Percentiles rank a stretch among this genome's conserved stretches.
phyloP scores from a whole-genome alignment of 2,888 invertebrate species.

The Acleris sparsana region DNA sequence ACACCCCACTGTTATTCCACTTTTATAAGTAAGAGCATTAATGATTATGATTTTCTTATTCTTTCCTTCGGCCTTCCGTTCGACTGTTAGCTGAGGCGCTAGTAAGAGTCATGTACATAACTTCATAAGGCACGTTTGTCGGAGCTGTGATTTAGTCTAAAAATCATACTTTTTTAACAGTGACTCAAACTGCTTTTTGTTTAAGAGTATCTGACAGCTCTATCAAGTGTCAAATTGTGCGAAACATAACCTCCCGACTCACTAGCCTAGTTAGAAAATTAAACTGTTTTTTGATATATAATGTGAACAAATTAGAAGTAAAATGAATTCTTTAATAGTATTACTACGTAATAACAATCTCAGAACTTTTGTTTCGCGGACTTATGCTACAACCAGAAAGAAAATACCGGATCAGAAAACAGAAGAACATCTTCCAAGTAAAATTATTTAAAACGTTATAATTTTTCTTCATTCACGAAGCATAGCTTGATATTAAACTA shows the following conservation, averaged over 20 bases:
- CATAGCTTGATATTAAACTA: too few species aligned
- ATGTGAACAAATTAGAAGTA: slow-evolving; percentile 40
- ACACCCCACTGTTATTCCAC: too few species aligned
- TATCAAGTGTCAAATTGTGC: slow-evolving; percentile 9
- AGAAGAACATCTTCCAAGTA: slow-evolving; percentile 79
- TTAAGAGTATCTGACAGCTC: too few species aligned
- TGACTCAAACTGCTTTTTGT: not conserved
- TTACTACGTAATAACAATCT: slow-evolving; percentile 46
- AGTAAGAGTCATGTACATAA: too few species aligned
- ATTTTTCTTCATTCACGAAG: too few species aligned
- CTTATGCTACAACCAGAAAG: slow-evolving; percentile 71
- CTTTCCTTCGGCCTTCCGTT: too few species aligned
- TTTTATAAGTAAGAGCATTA: too few species aligned
- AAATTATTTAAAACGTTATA: slow-evolving; percentile 23
- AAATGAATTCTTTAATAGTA: slow-evolving; percentile 59
- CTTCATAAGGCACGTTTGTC: too few species aligned
- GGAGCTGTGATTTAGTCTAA: too few species aligned
- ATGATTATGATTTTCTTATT: too few species aligned
- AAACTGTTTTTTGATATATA: slow-evolving; percentile 27
- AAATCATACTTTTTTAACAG: not conserved
- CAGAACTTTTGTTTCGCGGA: slow-evolving; percentile 48
- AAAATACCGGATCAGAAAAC: slow-evolving; percentile 78
- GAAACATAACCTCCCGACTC: slow-evolving; percentile 33
- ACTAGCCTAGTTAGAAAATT: slow-evolving; percentile 19
- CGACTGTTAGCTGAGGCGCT: too few species aligned